A percentile compares a stretch with the other conserved stretches of the same genome.
phyloP scores from a whole-genome alignment of 2,797 vertebrate species.

The Rhabdophis nuchalis region DNA sequence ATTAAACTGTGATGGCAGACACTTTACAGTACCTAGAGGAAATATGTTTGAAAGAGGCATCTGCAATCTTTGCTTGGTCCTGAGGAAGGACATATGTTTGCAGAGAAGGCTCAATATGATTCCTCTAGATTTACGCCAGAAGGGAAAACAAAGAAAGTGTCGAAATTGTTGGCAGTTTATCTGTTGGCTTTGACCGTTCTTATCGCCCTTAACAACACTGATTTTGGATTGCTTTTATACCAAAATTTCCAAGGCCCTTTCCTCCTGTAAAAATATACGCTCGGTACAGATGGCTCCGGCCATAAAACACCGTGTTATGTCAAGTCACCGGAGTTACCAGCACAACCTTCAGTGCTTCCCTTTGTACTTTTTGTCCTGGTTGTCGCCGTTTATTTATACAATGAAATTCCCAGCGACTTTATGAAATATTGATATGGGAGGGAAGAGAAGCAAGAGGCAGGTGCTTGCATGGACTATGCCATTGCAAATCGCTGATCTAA shows the following conservation, averaged over 20 bases:
- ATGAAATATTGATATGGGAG: not conserved
- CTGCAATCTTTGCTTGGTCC: not conserved
- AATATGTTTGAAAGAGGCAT: not conserved
- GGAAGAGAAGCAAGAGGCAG: not conserved
- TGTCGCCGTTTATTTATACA: not conserved
- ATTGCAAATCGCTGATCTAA: not conserved
- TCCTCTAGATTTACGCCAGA: not conserved
- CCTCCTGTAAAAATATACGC: not conserved
- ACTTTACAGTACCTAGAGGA: not conserved
- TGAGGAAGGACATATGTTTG: not conserved
- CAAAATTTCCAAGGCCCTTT: constrained; percentile 42
- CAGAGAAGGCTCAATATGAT: not conserved
- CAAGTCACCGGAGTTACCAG: not conserved
- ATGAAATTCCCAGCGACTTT: not conserved
- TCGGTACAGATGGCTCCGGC: constrained; percentile 9
- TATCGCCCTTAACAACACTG: not conserved
- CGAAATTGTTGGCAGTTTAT: not conserved
- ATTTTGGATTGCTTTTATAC: constrained; percentile 8
- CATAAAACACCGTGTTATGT: constrained; percentile 36
- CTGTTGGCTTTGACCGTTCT: constrained; percentile 19
- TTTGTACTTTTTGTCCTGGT: not conserved
- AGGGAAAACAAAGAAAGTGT: not conserved
- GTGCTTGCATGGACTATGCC: not conserved
- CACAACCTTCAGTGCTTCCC: not conserved
- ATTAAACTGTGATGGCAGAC: not conserved